Percentiles rank a stretch among this genome's conserved stretches.
Conservation (phyloP, 2,888 invertebrate genomes). For the Cheilosia vernalis region DNA sequence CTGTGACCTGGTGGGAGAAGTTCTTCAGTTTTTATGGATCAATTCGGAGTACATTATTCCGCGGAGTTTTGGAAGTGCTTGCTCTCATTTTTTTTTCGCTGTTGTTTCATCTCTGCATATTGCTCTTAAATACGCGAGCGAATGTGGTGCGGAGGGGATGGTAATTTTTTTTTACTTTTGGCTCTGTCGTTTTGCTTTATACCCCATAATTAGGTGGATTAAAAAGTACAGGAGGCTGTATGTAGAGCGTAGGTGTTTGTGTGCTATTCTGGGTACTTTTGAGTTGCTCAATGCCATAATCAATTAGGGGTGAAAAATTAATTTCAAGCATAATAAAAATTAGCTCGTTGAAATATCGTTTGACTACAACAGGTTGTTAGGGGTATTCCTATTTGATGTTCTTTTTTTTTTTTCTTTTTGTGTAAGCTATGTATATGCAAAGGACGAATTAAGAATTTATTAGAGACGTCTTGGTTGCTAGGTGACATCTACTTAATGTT, state of each 20-base stretch:
- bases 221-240: constrained; percentile 8
- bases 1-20: constrained; percentile 60
- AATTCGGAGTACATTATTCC: constrained; percentile 70
- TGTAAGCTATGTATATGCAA: too few relatives aligned
- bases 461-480: too few relatives aligned
- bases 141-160: constrained; percentile 50
- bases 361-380: constrained; percentile 52
- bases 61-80: constrained; percentile 45
- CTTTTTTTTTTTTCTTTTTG: too few relatives aligned
- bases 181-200: constrained; percentile 11
- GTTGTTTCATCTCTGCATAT: not conserved
- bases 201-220: constrained; percentile 60
- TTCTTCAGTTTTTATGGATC: constrained; percentile 58
- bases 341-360: constrained; percentile 23
- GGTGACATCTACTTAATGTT: too few relatives aligned
- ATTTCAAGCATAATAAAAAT: constrained; percentile 49
- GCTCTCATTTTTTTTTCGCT: constrained; percentile 19
- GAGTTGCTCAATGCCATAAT: constrained; percentile 52
- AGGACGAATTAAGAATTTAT: too few relatives aligned
- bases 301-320: constrained; percentile 65
- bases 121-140: constrained; percentile 44
- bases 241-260: constrained; percentile 20
- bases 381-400: not conserved
- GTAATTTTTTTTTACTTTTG: constrained; percentile 38
- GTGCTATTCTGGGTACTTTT: constrained; percentile 44